Base-by-base conservation (phyloP, 2,888 invertebrate genomes). In the Dolichopus griseipennis region DNA sequence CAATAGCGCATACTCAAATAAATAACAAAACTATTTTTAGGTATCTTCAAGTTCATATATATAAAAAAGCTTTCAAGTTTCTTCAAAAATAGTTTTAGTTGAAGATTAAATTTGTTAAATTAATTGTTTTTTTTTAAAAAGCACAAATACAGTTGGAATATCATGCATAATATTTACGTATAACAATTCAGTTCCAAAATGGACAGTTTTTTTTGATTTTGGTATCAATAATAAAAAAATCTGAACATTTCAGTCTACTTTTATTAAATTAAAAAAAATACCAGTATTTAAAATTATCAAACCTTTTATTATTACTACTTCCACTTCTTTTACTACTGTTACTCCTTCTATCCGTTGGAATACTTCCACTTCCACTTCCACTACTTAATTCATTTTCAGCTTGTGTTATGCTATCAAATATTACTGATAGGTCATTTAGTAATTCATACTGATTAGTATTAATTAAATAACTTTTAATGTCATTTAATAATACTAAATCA, bases 401-500 rank as follows among this genome's bases (percentile, higher is more conserved):
- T 71, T 80, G 79, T 20, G 77, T 75, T 68, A 81, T 80, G 64
- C 80, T 79, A 73, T 81, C 81, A 66, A 81, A 81, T 67, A 81
- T 81, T 63, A 81, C 81, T 18, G 81, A 81, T 20, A 81, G 75
- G 72, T 81, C 81, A 68, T 81, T 81, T 1, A 81, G 71, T 62
- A 81, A 68, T 69, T 81, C 82, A 63, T 78, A 81, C 68, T 81
- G 77, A 69, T 79, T 79, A 0, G 77, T 76, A 22, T 77, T 76
- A 43, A 81, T 81, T 9, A 81, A 75, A 67, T 78, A 75, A 34
- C 76, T 76, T 70, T 81, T 81, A 4, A 81, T 75, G 9, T 78
- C 76, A 69, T 78, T 80, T n/a, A 81, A 71, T 66, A 77, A 71
- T 66, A 77, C 76, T 43, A 81, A 72, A 10, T 78, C 78, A 66